These are phyloP conservation scores for Caenorhabditis remanei DNA, from an alignment of 1,140 invertebrate species.

Conservation along the genomic window DNA sequence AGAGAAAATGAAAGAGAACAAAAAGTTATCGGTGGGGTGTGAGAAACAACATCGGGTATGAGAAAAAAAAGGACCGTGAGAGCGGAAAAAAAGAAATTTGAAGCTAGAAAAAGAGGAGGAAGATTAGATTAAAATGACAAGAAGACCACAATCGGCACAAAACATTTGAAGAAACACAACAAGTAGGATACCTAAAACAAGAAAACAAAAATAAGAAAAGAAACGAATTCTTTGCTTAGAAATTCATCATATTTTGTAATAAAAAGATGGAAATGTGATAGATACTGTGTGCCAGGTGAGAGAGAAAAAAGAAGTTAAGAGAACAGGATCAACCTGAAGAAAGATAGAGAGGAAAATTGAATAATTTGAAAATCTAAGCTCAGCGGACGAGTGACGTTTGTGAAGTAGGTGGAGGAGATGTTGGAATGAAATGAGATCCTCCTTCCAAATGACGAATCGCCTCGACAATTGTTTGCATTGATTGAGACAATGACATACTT, in stretches of 20 bases:
- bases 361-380: constrained; percentile 27
- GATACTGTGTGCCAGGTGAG: constrained; percentile 15
- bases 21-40: constrained; percentile 44
- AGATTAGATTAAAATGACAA: constrained; percentile 40
- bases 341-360: neutral
- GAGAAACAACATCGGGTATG: neutral
- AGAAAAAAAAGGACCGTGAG: constrained; percentile 22
- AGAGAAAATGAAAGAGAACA: neutral
- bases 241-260: constrained; percentile 37
- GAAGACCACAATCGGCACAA: constrained; percentile 47
- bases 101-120: neutral
- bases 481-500: constrained; percentile 84
- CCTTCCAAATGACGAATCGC: constrained; percentile 96
- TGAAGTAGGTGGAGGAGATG: constrained; percentile 55
- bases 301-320: neutral
- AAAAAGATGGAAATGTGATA: constrained; percentile 34
- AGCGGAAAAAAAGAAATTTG: neutral
- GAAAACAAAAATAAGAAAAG: neutral
- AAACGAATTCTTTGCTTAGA: neutral
- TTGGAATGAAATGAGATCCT: constrained; percentile 81
- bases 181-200: constrained; percentile 50
- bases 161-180: constrained; percentile 40
- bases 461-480: constrained; percentile 96
- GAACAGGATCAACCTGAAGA: constrained; percentile 52
- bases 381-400: constrained; percentile 55